Evolutionary conservation across 2,113 vertebrate genomes (phyloP).

Genomic region (Sapayoa aenigma): DNA sequence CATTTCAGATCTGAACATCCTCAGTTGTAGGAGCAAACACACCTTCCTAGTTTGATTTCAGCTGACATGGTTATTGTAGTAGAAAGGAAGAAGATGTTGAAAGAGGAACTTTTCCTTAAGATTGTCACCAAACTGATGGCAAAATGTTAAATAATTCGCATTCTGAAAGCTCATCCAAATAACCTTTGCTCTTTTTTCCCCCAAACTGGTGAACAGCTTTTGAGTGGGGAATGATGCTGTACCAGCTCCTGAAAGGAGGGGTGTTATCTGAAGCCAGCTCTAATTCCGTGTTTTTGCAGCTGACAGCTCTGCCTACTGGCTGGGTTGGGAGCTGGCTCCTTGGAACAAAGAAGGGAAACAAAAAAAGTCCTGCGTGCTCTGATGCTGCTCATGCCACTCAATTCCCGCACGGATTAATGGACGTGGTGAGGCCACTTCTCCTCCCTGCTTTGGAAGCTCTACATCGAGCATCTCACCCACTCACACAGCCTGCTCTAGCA

Average conservation of each 20-base stretch:
- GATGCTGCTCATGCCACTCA: neutral
- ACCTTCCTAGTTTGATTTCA: neutral
- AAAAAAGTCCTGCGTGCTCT: neutral
- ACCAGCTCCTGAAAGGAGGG: neutral
- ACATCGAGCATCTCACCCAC: accelerated
- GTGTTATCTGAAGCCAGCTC: neutral
- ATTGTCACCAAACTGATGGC: neutral
- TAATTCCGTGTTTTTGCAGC: neutral
- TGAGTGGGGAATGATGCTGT: neutral
- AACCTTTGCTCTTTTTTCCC: neutral
- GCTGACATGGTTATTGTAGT: neutral
- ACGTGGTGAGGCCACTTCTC: neutral
- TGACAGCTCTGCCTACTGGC: neutral
- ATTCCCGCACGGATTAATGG: neutral
- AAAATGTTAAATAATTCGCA: neutral
- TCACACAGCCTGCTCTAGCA: neutral
- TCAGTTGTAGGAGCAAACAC: neutral
- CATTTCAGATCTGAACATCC: neutral
- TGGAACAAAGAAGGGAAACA: neutral
- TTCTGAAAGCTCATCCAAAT: neutral
- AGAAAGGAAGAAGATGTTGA: neutral
- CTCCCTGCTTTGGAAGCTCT: neutral
- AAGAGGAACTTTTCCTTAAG: neutral
- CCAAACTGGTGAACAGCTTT: constrained; percentile 5
- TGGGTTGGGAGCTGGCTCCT: neutral